Percentiles rank a stretch among this genome's conserved stretches.
Evolutionary conservation across 1,140 invertebrate genomes (phyloP).

Genomic region (Aphaenogaster ashmeadi): DNA sequence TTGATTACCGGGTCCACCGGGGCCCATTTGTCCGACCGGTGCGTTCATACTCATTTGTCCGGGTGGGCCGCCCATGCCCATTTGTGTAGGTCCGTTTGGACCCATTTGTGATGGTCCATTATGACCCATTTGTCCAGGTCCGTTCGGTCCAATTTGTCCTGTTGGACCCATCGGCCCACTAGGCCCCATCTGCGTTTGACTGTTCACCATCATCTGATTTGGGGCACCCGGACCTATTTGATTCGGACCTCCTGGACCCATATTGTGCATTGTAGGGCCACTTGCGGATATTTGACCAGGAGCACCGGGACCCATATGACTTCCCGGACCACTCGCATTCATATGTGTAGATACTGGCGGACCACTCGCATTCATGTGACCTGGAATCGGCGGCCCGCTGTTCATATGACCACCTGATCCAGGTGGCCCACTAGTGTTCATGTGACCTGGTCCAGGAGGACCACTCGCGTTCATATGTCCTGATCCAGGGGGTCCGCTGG

Average conservation of each 20-base stretch:
- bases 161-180: slow-evolving; percentile 62
- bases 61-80: slow-evolving; percentile 62
- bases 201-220: slow-evolving; percentile 71
- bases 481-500: slow-evolving; percentile 67
- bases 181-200: slow-evolving; percentile 73
- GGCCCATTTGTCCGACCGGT: slow-evolving; percentile 66
- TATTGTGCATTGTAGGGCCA: slow-evolving; percentile 60
- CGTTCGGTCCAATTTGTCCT: slow-evolving; percentile 72
- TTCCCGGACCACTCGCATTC: slow-evolving; percentile 68
- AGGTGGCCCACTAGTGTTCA: slow-evolving; percentile 71
- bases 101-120: slow-evolving; percentile 75
- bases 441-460: slow-evolving; percentile 69
- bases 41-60: slow-evolving; percentile 73
- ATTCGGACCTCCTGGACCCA: slow-evolving; percentile 75
- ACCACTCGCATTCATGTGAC: slow-evolving; percentile 78
- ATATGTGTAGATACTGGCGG: slow-evolving; percentile 75
- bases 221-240: slow-evolving; percentile 69
- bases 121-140: slow-evolving; percentile 71
- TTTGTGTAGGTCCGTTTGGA: slow-evolving; percentile 70
- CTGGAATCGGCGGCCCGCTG: slow-evolving; percentile 67
- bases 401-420: slow-evolving; percentile 77
- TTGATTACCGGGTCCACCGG: slow-evolving; percentile 67
- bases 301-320: slow-evolving; percentile 73
- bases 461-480: slow-evolving; percentile 73
- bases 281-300: slow-evolving; percentile 72